Conservation (phyloP, 2,888 invertebrate genomes). For the Leptopilina drosophilae region DNA sequence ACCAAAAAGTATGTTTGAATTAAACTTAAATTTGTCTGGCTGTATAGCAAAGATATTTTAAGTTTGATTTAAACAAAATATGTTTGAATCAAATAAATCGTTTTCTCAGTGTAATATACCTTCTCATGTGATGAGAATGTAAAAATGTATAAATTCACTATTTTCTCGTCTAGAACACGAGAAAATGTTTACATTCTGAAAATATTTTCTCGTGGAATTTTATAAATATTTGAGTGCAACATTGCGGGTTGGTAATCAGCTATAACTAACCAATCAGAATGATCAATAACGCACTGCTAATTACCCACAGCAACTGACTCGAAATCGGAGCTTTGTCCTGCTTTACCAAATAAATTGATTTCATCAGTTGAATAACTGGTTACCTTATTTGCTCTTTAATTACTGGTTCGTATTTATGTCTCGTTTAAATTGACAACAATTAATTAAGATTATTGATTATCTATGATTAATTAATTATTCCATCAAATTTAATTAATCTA, state of each 20-base stretch:
- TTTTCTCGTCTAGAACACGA: too few species aligned
- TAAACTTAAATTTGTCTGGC: too few species aligned
- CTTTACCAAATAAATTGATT: slow-evolving; percentile 68
- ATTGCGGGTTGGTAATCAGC: slow-evolving; percentile 52
- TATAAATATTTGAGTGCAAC: slow-evolving; percentile 53
- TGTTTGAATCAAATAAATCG: too few species aligned
- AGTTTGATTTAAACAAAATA: too few species aligned
- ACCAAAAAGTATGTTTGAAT: too few species aligned
- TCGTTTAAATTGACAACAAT: not conserved
- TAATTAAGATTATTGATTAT: slow-evolving; percentile 9
- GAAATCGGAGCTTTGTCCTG: slow-evolving; percentile 70
- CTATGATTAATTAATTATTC: not conserved
- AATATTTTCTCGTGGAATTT: not conserved
- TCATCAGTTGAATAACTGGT: slow-evolving; percentile 66
- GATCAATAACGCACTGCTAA: slow-evolving; percentile 72
- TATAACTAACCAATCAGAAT: slow-evolving; percentile 64
- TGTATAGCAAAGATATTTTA: too few species aligned
- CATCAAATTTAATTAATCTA: slow-evolving; percentile 2
- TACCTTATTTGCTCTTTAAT: slow-evolving; percentile 48
- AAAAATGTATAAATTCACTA: too few species aligned
- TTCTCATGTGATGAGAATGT: too few species aligned
- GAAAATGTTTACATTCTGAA: not conserved
- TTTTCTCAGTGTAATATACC: too few species aligned
- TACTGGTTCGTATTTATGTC: not conserved
- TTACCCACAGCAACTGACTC: slow-evolving; percentile 65